Conservation (phyloP, 2,113 vertebrate species). For the Channa maculata region DNA sequence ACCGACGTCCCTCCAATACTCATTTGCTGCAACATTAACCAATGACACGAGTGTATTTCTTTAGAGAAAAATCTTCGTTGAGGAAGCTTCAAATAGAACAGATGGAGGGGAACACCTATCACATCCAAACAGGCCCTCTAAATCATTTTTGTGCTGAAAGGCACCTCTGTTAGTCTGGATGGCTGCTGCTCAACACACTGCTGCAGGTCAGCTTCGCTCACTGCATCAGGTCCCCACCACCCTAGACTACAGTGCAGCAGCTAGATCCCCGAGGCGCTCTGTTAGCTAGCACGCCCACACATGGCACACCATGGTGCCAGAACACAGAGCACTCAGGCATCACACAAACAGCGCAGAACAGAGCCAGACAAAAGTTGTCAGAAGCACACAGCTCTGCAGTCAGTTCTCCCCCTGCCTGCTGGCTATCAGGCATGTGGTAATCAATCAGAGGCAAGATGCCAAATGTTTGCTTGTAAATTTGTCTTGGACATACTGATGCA, state of each 20-base stretch:
- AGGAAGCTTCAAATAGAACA: slow-evolving; percentile 60
- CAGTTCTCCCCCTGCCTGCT: slow-evolving; percentile 52
- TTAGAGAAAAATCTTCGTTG: slow-evolving; percentile 31
- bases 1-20: slow-evolving; percentile 47
- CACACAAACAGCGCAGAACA: slow-evolving; percentile 58
- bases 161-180: slow-evolving; percentile 54
- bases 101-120: slow-evolving; percentile 59
- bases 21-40: slow-evolving; percentile 34
- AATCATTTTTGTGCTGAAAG: slow-evolving; percentile 62
- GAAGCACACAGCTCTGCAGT: slow-evolving; percentile 47
- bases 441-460: slow-evolving; percentile 3
- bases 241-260: slow-evolving; percentile 62
- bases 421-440: slow-evolving; percentile 34
- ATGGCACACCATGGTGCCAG: slow-evolving; percentile 65
- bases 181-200: slow-evolving; percentile 54
- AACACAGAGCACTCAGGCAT: slow-evolving; percentile 65
- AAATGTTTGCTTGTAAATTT: slow-evolving; percentile 26
- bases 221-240: slow-evolving; percentile 33
- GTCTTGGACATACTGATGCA: slow-evolving; percentile 7
- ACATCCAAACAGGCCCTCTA: slow-evolving; percentile 57
- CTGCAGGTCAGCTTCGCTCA: slow-evolving; percentile 47
- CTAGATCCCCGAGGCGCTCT: slow-evolving; percentile 68
- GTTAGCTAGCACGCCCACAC: slow-evolving; percentile 73
- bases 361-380: slow-evolving; percentile 68
- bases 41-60: slow-evolving; percentile 28